Evolutionary conservation across 1,140 invertebrate genomes (phyloP).

Genomic region (Calephelis nemesis): DNA sequence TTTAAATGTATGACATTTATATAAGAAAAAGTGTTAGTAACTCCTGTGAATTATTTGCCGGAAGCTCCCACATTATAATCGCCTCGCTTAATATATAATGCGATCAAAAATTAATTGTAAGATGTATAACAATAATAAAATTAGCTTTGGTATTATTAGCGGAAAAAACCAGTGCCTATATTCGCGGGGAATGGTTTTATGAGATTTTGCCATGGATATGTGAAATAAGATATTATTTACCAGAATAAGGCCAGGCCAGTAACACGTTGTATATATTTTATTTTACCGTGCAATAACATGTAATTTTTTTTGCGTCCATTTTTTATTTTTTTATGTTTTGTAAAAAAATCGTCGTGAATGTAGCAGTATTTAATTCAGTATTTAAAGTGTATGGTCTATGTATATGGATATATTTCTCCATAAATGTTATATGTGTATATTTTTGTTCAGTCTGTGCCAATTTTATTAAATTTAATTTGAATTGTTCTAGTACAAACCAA

Average conservation of each 20-base stretch:
- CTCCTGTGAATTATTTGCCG: neutral
- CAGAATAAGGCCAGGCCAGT: conserved; percentile 46
- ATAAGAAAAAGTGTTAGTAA: neutral
- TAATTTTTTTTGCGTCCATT: conserved; percentile 72
- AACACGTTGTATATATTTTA: conserved; percentile 38
- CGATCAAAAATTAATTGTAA: conserved; percentile 47
- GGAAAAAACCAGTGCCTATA: conserved; percentile 67
- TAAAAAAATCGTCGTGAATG: conserved; percentile 58
- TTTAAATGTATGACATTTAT: neutral
- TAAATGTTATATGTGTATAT: conserved; percentile 30
- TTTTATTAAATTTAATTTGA: conserved; percentile 30
- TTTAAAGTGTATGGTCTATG: conserved; percentile 40
- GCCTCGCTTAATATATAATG: conserved; percentile 25
- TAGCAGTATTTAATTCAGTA: conserved; percentile 68
- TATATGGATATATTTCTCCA: conserved; percentile 23
- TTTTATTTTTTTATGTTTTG: conserved; percentile 48
- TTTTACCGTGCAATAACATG: conserved; percentile 67
- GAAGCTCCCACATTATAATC: conserved; percentile 8
- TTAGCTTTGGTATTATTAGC: conserved; percentile 74
- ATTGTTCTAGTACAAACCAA: conserved; percentile 53
- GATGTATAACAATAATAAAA: conserved; percentile 60
- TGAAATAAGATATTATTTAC: conserved; percentile 33
- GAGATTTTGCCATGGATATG: conserved; percentile 44
- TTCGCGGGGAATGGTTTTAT: conserved; percentile 45
- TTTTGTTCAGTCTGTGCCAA: conserved; percentile 49